Evolutionary conservation across 2,797 vertebrate species (phyloP), one percentile per base, ranked within the genome.

Genomic region (Heliangelus exortis): DNA sequence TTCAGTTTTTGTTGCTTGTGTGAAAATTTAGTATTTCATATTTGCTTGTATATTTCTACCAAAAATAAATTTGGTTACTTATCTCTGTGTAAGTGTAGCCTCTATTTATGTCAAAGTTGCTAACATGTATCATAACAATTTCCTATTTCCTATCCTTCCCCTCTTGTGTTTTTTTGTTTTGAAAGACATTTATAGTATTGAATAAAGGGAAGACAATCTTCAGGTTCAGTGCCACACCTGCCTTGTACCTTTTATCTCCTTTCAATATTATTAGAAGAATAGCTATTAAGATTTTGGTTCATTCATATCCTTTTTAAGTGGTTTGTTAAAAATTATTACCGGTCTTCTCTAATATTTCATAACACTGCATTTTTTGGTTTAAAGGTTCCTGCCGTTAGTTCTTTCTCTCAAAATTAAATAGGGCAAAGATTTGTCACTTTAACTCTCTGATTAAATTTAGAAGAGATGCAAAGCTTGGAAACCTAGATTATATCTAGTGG

Each of bases 131-230:
- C 34, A 21, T 43, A 41, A 41, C 65, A 58, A 81, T 79, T 91
- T 93, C n/a, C 57, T 67, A 4, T 86, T 82, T 85, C 23, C 18
- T 47, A 7, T 53, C 14, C n/a, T 3, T 5, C 6, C 0, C 0
- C 10, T 20, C 51, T 31, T 41, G 39, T 41, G 39, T 41, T 41
- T 94, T 68, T 77, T 94, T 66, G 96, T 58, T 96, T 94, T 93
- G 73, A 79, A 98, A 99, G 99, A 99, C 99, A 65, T 99, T 99
- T 97, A 98, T 99, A 98, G 98, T 99, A 94, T 96, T 99, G 98
- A 99, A 99, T 98, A 99, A 95, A 98, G 98, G 98, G 90, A 99
- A 99, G 98, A 82, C 97, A 74, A 99, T 99, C 98, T 98, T 98
- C 98, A 98, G 99, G 94, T 99, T 99, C 98, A 99, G 98, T 95